phyloP scores from a whole-genome alignment of 2,888 invertebrate genomes.

The Halocaridina rubra region DNA sequence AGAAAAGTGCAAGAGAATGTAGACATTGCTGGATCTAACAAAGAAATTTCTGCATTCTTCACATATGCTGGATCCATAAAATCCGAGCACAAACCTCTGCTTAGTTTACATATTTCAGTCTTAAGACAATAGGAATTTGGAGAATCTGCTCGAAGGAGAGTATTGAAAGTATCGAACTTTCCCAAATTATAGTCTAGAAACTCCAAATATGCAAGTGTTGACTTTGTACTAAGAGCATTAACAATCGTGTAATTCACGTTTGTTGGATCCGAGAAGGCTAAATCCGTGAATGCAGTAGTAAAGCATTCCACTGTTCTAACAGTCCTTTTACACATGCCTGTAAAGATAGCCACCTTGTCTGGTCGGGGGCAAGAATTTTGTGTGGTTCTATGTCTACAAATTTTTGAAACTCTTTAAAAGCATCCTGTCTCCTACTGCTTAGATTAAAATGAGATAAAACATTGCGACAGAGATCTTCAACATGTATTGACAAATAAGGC shows the following conservation, averaged over 20 bases:
- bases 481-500: constrained; percentile 65
- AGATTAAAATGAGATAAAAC: constrained; percentile 65
- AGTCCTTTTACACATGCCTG: constrained; percentile 66
- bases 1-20: background rate
- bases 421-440: constrained; percentile 55
- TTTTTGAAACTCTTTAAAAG: constrained; percentile 19
- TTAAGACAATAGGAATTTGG: background rate
- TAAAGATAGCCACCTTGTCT: constrained; percentile 67
- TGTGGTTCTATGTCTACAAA: constrained; percentile 66
- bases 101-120: background rate
- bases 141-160: background rate
- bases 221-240: background rate
- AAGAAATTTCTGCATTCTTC: background rate
- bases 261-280: background rate
- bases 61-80: background rate
- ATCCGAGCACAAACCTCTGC: background rate
- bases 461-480: constrained; percentile 64
- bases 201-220: background rate
- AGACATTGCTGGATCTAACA: background rate
- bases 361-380: constrained; percentile 63
- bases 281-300: background rate
- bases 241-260: background rate
- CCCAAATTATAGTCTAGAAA: constrained; percentile 13
- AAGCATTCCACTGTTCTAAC: constrained; percentile 18
- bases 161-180: background rate